These are phyloP conservation scores for Jaculus jaculus DNA, from an alignment of 2,113 vertebrate genomes.

Conservation along the genomic window DNA sequence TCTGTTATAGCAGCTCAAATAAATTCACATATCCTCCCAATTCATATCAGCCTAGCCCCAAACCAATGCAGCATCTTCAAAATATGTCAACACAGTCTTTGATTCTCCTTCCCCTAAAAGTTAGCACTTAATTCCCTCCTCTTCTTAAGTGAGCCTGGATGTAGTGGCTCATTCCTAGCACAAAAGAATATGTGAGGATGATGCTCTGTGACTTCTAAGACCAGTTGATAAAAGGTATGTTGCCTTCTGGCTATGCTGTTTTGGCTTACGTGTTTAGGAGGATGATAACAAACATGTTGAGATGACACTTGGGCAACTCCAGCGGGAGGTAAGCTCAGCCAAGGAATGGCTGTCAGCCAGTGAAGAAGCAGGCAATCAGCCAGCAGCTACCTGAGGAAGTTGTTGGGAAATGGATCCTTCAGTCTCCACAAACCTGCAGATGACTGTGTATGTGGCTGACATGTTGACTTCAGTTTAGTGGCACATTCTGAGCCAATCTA, in stretches of 20 bases:
- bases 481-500: neutral
- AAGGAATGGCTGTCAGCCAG: neutral
- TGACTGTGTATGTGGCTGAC: neutral
- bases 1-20: neutral
- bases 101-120: neutral
- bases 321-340: neutral
- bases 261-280: neutral
- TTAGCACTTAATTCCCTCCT: neutral
- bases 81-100: neutral
- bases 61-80: neutral
- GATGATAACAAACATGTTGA: neutral
- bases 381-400: neutral
- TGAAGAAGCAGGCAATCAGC: neutral
- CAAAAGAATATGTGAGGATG: neutral
- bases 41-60: neutral
- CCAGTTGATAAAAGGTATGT: neutral
- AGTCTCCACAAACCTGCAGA: neutral
- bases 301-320: neutral
- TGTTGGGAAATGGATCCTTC: neutral
- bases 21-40: neutral
- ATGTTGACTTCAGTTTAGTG: neutral
- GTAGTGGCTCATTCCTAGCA: neutral
- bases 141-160: neutral
- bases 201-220: neutral
- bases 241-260: neutral